Percentiles rank a stretch among this genome's conserved stretches.
phyloP scores from a whole-genome alignment of 2,113 vertebrate species.

The Oncorhynchus tshawytscha region DNA sequence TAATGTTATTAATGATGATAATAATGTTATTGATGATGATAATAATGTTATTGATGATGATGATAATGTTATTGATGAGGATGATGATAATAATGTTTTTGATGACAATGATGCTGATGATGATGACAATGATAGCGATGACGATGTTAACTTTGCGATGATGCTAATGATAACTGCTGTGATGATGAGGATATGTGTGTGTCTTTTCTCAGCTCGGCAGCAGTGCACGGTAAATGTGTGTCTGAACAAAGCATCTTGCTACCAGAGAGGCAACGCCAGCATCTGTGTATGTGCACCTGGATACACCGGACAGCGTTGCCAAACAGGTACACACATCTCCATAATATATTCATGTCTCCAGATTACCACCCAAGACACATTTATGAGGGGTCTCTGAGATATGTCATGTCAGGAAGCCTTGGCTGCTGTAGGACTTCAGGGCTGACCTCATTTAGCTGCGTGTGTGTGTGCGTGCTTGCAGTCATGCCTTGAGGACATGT shows the following conservation, averaged over 20 bases:
- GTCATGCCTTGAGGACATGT: no score
- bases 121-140: no score
- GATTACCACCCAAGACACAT: background rate
- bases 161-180: no score
- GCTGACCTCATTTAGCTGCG: constrained; percentile 4
- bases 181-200: background rate
- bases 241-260: constrained; percentile 86
- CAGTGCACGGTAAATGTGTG: constrained; percentile 78
- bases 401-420: background rate
- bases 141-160: no score
- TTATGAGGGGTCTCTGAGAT: no score
- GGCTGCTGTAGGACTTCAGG: background rate
- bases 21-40: no score
- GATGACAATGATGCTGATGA: no score
- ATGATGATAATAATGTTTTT: no score
- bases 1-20: no score
- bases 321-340: constrained; percentile 75
- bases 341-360: background rate
- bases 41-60: no score
- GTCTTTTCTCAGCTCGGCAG: constrained; percentile 68
- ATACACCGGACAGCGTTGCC: constrained; percentile 83
- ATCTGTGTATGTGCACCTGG: constrained; percentile 85
- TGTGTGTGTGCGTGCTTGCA: background rate
- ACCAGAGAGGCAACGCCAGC: constrained; percentile 68
- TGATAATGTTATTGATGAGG: no score